Evolutionary conservation across 2,113 vertebrate species (phyloP).

Genomic region (Peromyscus maniculatus): DNA sequence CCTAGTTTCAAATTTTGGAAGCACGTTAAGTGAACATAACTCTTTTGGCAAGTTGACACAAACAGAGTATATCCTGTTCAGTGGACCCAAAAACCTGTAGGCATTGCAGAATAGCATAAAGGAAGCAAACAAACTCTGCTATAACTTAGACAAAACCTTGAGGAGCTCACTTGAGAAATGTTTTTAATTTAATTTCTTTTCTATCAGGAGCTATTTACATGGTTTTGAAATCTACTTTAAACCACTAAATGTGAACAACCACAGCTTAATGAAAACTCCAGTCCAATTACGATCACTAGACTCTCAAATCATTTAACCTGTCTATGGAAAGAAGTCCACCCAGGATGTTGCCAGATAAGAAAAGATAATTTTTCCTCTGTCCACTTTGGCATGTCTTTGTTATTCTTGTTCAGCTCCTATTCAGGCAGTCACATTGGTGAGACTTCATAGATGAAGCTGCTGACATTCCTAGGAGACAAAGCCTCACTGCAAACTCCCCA

Average conservation of each 20-base stretch:
- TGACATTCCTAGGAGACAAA: background rate
- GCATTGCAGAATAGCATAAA: background rate
- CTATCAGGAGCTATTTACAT: constrained; percentile 17
- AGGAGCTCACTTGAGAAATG: background rate
- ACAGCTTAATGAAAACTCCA: background rate
- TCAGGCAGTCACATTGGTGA: background rate
- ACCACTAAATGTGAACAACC: constrained; percentile 9
- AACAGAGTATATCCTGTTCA: background rate
- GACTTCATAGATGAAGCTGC: background rate
- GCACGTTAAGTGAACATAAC: constrained; percentile 8
- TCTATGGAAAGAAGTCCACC: background rate
- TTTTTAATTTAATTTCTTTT: constrained; percentile 11
- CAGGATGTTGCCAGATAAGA: background rate
- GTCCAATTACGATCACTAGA: background rate
- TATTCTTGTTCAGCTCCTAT: background rate
- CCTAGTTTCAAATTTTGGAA: background rate
- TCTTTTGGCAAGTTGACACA: background rate
- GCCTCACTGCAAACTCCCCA: too few species aligned
- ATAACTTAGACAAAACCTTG: background rate
- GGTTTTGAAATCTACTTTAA: constrained; percentile 15
- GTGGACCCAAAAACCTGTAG: background rate
- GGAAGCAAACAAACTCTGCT: background rate
- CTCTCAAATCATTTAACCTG: background rate
- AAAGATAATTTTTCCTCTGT: background rate
- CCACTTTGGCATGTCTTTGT: background rate